Percentiles rank a stretch among this genome's conserved stretches.
Conservation (phyloP, 2,888 invertebrate species). For the Phyto melanocephala region DNA sequence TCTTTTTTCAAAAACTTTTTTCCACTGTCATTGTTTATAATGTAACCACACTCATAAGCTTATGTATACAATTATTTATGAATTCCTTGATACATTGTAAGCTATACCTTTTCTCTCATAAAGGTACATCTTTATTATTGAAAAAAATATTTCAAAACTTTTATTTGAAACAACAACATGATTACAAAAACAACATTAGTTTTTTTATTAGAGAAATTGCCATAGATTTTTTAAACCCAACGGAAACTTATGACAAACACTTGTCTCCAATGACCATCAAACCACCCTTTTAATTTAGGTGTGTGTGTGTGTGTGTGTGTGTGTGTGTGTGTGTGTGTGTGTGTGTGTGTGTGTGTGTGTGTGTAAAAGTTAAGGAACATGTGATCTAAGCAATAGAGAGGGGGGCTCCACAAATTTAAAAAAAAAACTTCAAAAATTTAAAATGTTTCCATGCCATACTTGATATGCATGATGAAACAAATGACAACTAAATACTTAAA, state of each 20-base stretch:
- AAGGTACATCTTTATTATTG: constrained; percentile 43
- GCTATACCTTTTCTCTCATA: background rate
- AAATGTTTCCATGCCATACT: constrained; percentile 46
- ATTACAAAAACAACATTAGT: constrained; percentile 4
- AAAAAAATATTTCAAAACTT: constrained; percentile 43
- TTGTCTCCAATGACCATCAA: constrained; percentile 54
- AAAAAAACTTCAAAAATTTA: constrained; percentile 23
- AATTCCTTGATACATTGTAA: background rate
- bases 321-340: too few relatives aligned
- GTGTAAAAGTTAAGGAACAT: constrained; percentile 24
- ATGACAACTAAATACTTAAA: constrained; percentile 28
- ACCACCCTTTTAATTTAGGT: background rate
- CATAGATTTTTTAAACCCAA: background rate
- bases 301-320: too few relatives aligned
- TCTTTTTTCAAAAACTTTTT: background rate
- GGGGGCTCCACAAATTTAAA: background rate
- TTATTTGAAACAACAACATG: background rate
- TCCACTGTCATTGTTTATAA: constrained; percentile 20
- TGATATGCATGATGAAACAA: constrained; percentile 23
- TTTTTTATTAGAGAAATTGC: constrained; percentile 5
- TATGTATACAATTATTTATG: background rate
- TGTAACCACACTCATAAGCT: background rate
- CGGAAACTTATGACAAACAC: constrained; percentile 51
- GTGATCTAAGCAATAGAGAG: background rate
- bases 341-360: too few relatives aligned